Conservation (phyloP, 1,140 invertebrate species). For the Subanguina moxae region DNA sequence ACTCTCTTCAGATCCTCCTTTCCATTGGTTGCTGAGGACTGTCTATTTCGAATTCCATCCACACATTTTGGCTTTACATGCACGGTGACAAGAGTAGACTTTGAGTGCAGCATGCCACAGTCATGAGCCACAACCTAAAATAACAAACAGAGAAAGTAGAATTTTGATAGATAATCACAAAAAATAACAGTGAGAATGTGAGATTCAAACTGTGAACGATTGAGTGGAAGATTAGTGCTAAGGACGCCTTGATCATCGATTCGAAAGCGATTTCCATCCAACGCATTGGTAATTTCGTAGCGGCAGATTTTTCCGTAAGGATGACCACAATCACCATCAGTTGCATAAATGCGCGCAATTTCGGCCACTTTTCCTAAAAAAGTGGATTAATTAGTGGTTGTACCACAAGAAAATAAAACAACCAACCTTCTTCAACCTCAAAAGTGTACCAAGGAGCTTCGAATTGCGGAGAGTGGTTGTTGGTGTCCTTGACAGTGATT, state of each 20-base stretch:
- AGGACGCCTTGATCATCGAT: slow-evolving; percentile 57
- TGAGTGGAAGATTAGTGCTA: slow-evolving; percentile 47
- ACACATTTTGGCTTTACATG: slow-evolving; percentile 51
- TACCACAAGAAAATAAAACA: slow-evolving; percentile 5
- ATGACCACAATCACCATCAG: slow-evolving; percentile 55
- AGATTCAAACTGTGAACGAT: slow-evolving; percentile 48
- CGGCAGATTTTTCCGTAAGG: slow-evolving; percentile 58
- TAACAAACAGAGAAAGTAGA: too few species aligned
- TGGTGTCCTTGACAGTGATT: slow-evolving; percentile 55
- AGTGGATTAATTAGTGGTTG: not conserved
- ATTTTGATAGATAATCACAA: too few species aligned
- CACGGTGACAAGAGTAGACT: slow-evolving; percentile 53
- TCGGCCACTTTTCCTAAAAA: slow-evolving; percentile 37
- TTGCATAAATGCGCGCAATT: slow-evolving; percentile 50
- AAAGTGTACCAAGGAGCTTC: slow-evolving; percentile 59
- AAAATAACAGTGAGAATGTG: slow-evolving; percentile 53
- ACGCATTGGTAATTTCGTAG: slow-evolving; percentile 57
- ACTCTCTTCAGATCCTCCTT: not conserved
- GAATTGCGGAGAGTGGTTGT: slow-evolving; percentile 58
- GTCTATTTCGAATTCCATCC: slow-evolving; percentile 25
- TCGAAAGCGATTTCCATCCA: slow-evolving; percentile 52
- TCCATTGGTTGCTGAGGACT: too few species aligned
- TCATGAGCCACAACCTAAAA: slow-evolving; percentile 47
- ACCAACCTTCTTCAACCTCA: slow-evolving; percentile 49
- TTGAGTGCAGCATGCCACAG: slow-evolving; percentile 56